These are phyloP conservation scores for Liodrosophila aerea DNA, from an alignment of 2,888 invertebrate genomes.

Conservation along the genomic window DNA sequence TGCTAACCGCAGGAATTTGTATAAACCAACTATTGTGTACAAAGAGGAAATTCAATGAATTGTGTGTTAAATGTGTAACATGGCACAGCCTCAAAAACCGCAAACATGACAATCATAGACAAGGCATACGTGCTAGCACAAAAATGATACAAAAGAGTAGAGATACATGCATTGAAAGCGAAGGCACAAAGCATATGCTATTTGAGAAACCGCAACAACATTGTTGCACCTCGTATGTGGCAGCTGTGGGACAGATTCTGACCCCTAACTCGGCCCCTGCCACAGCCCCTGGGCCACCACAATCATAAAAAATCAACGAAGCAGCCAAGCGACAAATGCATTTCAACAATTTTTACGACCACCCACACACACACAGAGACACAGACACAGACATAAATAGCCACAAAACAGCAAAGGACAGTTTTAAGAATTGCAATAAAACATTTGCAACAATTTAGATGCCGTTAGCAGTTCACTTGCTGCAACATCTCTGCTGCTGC, in stretches of 20 bases:
- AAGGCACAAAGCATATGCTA: background rate
- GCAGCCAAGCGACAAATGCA: constrained; percentile 74
- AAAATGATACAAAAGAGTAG: constrained; percentile 29
- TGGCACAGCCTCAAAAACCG: constrained; percentile 32
- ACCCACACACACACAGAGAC: background rate
- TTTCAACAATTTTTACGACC: constrained; percentile 70
- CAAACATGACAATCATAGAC: constrained; percentile 60
- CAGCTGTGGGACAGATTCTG: constrained; percentile 16
- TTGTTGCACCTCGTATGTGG: constrained; percentile 57
- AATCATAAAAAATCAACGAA: constrained; percentile 72
- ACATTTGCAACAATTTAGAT: constrained; percentile 76
- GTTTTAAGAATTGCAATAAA: constrained; percentile 70
- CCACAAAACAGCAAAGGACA: constrained; percentile 37
- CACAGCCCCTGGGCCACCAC: constrained; percentile 38
- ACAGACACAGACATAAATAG: constrained; percentile 1
- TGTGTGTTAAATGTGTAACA: constrained; percentile 20
- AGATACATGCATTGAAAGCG: background rate
- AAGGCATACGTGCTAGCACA: no score
- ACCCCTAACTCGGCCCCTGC: no score
- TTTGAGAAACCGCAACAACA: constrained; percentile 47
- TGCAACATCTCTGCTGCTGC: constrained; percentile 20
- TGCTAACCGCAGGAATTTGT: constrained; percentile 20
- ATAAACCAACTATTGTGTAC: background rate
- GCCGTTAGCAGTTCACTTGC: constrained; percentile 33
- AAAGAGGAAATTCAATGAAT: constrained; percentile 6